A percentile compares a stretch with the other conserved stretches of the same genome.
Evolutionary conservation across 2,113 vertebrate species (phyloP).

Genomic region (Artemisiospiza belli): DNA sequence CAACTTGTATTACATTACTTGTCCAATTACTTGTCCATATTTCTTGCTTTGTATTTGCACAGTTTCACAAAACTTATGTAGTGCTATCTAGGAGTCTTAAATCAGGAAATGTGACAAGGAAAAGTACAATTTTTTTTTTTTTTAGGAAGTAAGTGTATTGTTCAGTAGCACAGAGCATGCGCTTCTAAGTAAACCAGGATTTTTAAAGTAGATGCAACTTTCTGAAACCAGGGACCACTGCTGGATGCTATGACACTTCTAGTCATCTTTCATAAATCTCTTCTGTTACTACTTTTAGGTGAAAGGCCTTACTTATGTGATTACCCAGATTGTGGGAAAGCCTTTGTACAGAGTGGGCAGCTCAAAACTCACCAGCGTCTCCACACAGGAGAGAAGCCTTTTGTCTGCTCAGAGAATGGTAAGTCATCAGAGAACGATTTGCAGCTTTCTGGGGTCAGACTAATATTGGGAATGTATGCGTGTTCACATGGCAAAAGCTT

Average conservation of each 20-base stretch:
- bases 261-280: neutral
- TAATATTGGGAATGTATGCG: fast-evolving
- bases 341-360: constrained; percentile 98
- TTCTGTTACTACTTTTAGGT: constrained; percentile 63
- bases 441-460: neutral
- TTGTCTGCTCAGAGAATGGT: constrained; percentile 98
- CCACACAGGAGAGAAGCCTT: constrained; percentile 97
- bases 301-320: constrained; percentile 97
- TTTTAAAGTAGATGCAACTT: neutral
- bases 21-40: neutral
- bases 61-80: neutral
- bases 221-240: neutral
- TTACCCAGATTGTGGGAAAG: constrained; percentile 96
- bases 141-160: neutral
- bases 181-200: neutral
- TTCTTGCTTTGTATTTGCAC: neutral
- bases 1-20: neutral
- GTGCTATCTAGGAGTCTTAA: neutral
- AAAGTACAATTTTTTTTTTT: neutral
- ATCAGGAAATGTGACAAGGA: neutral
- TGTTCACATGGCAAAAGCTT: fast-evolving
- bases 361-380: constrained; percentile 98
- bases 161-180: neutral
- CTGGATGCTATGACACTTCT: neutral
- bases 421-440: neutral